Base-by-base conservation (phyloP, 1,140 invertebrate species). In the Cephus cinctus region DNA sequence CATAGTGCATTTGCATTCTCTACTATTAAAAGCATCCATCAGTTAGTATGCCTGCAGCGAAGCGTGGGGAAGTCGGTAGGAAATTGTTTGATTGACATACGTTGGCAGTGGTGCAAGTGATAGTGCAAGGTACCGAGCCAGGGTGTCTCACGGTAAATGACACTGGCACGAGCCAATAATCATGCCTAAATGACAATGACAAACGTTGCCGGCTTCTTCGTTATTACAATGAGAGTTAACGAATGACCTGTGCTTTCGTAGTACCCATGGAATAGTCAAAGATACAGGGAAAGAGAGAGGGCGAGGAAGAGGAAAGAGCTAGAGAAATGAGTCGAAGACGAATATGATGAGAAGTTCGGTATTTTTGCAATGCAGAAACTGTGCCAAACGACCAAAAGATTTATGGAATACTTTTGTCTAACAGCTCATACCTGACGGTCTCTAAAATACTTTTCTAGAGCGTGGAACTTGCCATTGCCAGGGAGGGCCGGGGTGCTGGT, bases 331-430 rank as follows among this genome's bases (percentile, higher is more conserved):
- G 15, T 43, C 34, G 34, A 32, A 30, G 42, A 43, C 34, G 2
- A 6, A 43, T 9, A 6, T 31, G 2, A 15, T 43, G 3, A 30
- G 34, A 43, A 32, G 16, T 8, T 43, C 9, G 57, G 39, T 59
- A 59, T 57, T 59, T 57, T 50, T 54, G 51, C 34, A 36, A 45
- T 30, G 27, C 23, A 14, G 31, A 19, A 43, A 40, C 40, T 35
- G 44, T 57, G 57, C 57, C 54, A 59, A 34, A 34, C 54, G 42
- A 22, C 42, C 8, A 34, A 49, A 34, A 55, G 54, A 60, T 60
- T 60, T 57, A 50, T 57, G 45, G 12, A 44, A 52, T 40, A 35
- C 36, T 55, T 55, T 57, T 55, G 46, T 60, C 48, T 48, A n/a
- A 36, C 40, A 41, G 32, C n/a, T n/a, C n/a, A n/a, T 51, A 41